A percentile compares a stretch with the other conserved stretches of the same genome.
Conservation (phyloP, 2,113 vertebrate genomes). For the Urocynchramus pylzowi region DNA sequence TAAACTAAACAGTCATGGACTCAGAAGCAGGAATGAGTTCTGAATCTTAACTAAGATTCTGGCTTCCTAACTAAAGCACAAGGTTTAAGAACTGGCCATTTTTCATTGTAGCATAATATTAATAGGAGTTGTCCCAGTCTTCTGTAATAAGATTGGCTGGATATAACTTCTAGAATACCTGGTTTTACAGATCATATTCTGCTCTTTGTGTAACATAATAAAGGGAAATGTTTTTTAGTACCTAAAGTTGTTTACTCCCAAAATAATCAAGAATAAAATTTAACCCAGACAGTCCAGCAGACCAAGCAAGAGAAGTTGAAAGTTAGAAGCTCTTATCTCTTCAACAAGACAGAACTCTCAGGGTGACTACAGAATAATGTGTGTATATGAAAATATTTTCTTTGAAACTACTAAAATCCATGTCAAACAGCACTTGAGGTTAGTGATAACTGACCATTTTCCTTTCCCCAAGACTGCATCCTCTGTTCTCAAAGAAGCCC, state of each 20-base stretch:
- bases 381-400: neutral
- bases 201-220: neutral
- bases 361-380: neutral
- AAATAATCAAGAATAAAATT: neutral
- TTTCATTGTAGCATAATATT: neutral
- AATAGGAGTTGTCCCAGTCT: neutral
- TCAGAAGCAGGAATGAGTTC: neutral
- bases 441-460: neutral
- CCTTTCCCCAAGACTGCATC: neutral
- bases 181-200: neutral
- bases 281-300: neutral
- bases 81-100: neutral
- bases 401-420: constrained; percentile 2
- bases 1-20: neutral
- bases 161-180: neutral
- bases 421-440: constrained; percentile 4
- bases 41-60: neutral
- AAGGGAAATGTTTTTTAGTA: neutral
- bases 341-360: neutral
- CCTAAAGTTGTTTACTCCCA: neutral
- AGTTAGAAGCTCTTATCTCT: neutral
- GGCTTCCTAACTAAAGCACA: neutral
- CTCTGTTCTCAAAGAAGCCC: neutral
- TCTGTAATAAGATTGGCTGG: neutral
- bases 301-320: neutral